Base-by-base conservation (phyloP, 2,888 invertebrate genomes). In the Metellina segmentata region DNA sequence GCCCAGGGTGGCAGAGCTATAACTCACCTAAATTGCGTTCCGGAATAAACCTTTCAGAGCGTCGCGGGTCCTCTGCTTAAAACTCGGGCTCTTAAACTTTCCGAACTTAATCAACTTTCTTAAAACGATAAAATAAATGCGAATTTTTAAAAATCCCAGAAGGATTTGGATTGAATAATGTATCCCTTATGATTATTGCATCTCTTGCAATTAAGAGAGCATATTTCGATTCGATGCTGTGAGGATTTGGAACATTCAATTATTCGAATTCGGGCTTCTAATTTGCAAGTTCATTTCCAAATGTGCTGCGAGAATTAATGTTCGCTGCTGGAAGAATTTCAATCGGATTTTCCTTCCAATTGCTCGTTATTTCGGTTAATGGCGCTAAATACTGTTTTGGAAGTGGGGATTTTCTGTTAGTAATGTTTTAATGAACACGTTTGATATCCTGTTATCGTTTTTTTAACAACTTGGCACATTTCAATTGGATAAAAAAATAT, bases 1-100 rank as follows among this genome's bases (percentile, higher is more conserved):
- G 16, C 61, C 61, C 61, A 2, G 61, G 61, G 6, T 61, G 16
- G 13, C 9, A 61, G 77, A n/a, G 7, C 51, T 51, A 77, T 77
- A 77, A 77, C n/a, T 77, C 77, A 77, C 13, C 77, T 51, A n/a
- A 77, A 77, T 77, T 77, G 49, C 49, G n/a, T n/a, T 49, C 49
- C 51, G n/a, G 51, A 77, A 77, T 77, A n/a, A 77, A 49, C 51
- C n/a, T 77, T 77, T 77, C 51, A 77, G n/a, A 20, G 9, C 16
- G 61, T 8, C 9, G 9, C 16, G 61, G 61, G 9, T 16, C 61
- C 16, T 61, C n/a, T 11, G 61, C 61, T 61, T 34, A 34, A 34
- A 34, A 34, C 34, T 34, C 34, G 16, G n/a, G 69, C 72, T 72
- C 72, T 72, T 72, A 72, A 19, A 61, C 8, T 51, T 51, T 5